Evolutionary conservation across 2,113 vertebrate genomes (phyloP), one percentile per base, ranked within the genome.

Genomic region (Tympanuchus pallidicinctus): DNA sequence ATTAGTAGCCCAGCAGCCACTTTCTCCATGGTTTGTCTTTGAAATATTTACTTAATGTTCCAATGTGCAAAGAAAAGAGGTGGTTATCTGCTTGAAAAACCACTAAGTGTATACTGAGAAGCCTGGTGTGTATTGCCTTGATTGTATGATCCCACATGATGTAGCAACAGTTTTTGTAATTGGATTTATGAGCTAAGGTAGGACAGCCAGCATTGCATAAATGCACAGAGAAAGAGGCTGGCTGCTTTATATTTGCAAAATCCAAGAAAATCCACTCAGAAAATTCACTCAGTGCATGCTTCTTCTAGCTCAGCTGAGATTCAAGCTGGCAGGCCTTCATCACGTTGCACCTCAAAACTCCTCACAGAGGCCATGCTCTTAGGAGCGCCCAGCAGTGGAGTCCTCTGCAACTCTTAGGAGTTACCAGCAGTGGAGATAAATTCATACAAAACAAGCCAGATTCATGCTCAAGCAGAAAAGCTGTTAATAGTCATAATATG

Each of bases 291-390:
- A 2, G 24, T 65, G n/a, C 14, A 6, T 60, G 45, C n/a, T 72
- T 83, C 42, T 69, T 71, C 2, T 67, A 52, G 61, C 38, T 12
- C 34, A 74, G 25, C 61, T 75, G 71, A 36, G 27, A 34, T 90
- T 61, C 67, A 57, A 69, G 60, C 34, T 81, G 67, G 6, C 63
- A 69, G 67, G 10, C 69, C n/a, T 67, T 75, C 52, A 12, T 71
- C 18, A 30, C 57, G 38, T 30, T 90, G 60, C 15, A 17, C 13
- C 71, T 74, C 64, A 91, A 43, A 43, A 69, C 3, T 65, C 47
- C 13, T 78, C 0, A 0, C 6, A 15, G 2, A 70, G 43, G 5
- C 36, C 20, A 20, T 10, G 1, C 66, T 77, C 56, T 30, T 2
- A 45, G 13, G 27, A 86, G 52, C 1, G 1, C 32, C 64, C 57